Evolutionary conservation across 2,797 vertebrate genomes (phyloP), one percentile per base, ranked within the genome.

Genomic region (Galago senegalensis): DNA sequence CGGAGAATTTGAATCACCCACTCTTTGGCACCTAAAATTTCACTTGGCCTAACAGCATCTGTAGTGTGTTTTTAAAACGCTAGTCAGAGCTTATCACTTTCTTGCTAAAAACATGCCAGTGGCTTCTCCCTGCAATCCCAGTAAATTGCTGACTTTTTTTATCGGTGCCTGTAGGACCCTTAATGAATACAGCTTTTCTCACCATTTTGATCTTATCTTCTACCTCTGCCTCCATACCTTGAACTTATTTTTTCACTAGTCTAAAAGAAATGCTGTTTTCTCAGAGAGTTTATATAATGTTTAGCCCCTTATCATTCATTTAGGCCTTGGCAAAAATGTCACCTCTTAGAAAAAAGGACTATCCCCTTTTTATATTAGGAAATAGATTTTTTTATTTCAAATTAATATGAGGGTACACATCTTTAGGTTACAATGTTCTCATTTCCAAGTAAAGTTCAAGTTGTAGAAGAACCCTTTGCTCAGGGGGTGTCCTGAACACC

Each of bases 1-100:
- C 79, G 7, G 37, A 95, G 84, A 97, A 87, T 72, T 95, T 94
- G 16, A 87, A 89, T 97, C 87, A 96, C 95, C 91, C 95, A 97
- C 96, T 97, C 94, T 88, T 96, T 97, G 93, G 89, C 84, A 96
- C 67, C 77, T 95, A 96, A 96, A 96, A 91, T 96, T 97, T 95
- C 73, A 96, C 93, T 95, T 90, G 72, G 80, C 29, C 91, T 82
- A 85, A 96, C 61, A 97, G 92, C 81, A 95, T 96, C 94, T 97
- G 94, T 77, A 87, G 46, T n/a, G 67, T 91, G 16, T 93, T 75
- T 93, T 92, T 96, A 73, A 84, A 84, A 84, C 21, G 20, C n/a
- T 93, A 96, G 75, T 93, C 61, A 88, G 67, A 96, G 94, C 81
- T 49, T 61, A 95, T 88, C 60, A 67, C 27, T 95, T 53, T 31